Base-by-base conservation (phyloP, 2,113 vertebrate species). In the Erinaceus europaeus region DNA sequence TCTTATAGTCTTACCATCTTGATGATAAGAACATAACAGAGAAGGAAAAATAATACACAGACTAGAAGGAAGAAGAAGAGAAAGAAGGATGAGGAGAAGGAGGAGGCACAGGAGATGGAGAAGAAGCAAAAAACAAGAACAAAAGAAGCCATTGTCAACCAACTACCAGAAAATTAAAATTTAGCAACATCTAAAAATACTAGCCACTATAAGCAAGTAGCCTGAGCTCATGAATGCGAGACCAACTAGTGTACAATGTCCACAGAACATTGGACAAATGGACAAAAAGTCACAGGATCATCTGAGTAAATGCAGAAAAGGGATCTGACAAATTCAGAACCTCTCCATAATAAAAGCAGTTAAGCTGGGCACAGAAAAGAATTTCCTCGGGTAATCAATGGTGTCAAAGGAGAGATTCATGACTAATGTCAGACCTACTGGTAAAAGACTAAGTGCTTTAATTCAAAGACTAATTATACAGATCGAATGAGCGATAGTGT, bases 111-210 rank as follows among this genome's bases (percentile, higher is more conserved):
- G n/a, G n/a, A n/a, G 40, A 50, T 32, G 57, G 9, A 67, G n/a
- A 78, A 52, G 40, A 46, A 73, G 50, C n/a, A 52, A 79, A n/a
- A 72, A 84, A 11, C 48, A 72, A 82, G 27, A 91, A 72, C 48
- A 79, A 53, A 40, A 73, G 44, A 55, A 42, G 3, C 36, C 61
- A 10, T 62, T 57, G 5, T 46, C 44, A 40, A 68, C 13, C 59
- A 85, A 74, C 53, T 46, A 62, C 27, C 29, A 68, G 86, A 12
- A 68, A 89, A 65, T 48, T 27, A 68, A n/a, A 79, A 74, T 38
- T 14, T 44, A 61, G 10, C 11, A 61, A 27, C 29, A 34, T 48
- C 40, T 42, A 57, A 40, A 73, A 74, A 44, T 4, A 46, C 27
- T 42, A 46, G 52, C 34, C 1, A 36, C 3, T 79, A 52, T 12